Evolutionary conservation across 2,113 vertebrate genomes (phyloP).

Genomic region (Peromyscus californicus): DNA sequence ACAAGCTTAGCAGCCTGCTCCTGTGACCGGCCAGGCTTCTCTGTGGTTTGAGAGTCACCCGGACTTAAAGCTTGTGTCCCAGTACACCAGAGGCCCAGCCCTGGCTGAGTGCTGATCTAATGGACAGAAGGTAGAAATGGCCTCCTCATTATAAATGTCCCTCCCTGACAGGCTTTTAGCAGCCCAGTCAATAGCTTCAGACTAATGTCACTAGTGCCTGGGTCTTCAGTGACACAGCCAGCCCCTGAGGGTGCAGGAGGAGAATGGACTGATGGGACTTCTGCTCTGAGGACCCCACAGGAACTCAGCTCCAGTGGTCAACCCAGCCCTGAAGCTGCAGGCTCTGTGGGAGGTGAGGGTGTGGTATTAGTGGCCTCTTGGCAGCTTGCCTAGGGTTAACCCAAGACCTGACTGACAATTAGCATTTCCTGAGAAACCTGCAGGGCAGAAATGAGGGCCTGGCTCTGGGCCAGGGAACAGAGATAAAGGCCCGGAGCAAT

Average conservation of each 20-base stretch:
- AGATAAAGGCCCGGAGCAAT: slow-evolving; percentile 49
- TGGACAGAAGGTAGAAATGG: not conserved
- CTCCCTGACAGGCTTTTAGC: slow-evolving; percentile 38
- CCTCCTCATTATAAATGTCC: slow-evolving; percentile 17
- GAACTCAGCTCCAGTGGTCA: not conserved
- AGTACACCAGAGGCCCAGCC: slow-evolving; percentile 2
- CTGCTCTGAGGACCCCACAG: not conserved
- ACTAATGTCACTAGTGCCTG: not conserved
- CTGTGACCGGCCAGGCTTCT: not conserved
- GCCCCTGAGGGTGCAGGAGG: not conserved
- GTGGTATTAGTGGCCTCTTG: not conserved
- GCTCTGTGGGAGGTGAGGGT: not conserved
- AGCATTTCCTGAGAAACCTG: not conserved
- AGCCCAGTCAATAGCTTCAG: not conserved
- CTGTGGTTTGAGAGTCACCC: not conserved
- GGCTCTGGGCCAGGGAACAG: slow-evolving; percentile 20
- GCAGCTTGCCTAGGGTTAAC: not conserved
- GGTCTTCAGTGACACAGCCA: not conserved
- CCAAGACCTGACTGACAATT: slow-evolving; percentile 1
- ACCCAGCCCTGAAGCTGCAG: not conserved
- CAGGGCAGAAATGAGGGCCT: not conserved
- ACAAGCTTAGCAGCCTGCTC: not conserved
- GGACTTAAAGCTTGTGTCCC: not conserved
- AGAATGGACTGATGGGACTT: not conserved
- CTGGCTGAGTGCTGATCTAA: slow-evolving; percentile 3